These are phyloP conservation scores for Dorcus hopei DNA, from an alignment of 2,888 invertebrate species.

Conservation along the genomic window DNA sequence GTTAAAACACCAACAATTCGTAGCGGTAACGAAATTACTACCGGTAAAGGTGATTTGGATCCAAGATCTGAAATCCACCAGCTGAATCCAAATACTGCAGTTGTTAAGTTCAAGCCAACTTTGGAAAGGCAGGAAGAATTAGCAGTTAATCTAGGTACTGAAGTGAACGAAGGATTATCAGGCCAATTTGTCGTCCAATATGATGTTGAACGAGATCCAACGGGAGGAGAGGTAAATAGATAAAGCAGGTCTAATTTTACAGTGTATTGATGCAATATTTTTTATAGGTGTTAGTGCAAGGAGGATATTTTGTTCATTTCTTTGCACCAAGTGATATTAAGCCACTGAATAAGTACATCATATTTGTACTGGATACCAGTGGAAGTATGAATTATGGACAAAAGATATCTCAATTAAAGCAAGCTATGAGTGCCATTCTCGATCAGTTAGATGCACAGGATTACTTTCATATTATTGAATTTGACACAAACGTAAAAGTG, in stretches of 20 bases:
- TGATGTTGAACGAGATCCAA: constrained; percentile 60
- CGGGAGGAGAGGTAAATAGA: constrained; percentile 55
- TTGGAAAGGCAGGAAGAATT: constrained; percentile 57
- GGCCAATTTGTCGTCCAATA: constrained; percentile 70
- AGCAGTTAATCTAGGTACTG: constrained; percentile 44
- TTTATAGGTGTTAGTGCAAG: constrained; percentile 57
- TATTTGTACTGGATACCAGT: constrained; percentile 74
- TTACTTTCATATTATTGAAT: constrained; percentile 66
- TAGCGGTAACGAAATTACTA: constrained; percentile 62
- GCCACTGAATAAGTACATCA: constrained; percentile 62
- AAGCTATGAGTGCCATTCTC: constrained; percentile 68
- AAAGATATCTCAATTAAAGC: constrained; percentile 63
- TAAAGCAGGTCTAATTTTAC: not conserved
- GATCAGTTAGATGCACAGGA: constrained; percentile 60
- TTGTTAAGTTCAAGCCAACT: constrained; percentile 58
- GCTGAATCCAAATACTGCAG: constrained; percentile 33
- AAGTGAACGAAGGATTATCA: constrained; percentile 51
- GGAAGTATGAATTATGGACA: constrained; percentile 67
- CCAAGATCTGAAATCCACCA: constrained; percentile 37
- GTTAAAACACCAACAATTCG: constrained; percentile 63
- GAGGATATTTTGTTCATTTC: constrained; percentile 75
- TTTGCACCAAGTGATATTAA: constrained; percentile 62
- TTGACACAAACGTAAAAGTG: constrained; percentile 54
- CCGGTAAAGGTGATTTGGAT: constrained; percentile 51
- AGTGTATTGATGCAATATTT: constrained; percentile 6